These are phyloP conservation scores for Liparis tanakae DNA, from an alignment of 2,797 vertebrate genomes.

Conservation along the genomic window DNA sequence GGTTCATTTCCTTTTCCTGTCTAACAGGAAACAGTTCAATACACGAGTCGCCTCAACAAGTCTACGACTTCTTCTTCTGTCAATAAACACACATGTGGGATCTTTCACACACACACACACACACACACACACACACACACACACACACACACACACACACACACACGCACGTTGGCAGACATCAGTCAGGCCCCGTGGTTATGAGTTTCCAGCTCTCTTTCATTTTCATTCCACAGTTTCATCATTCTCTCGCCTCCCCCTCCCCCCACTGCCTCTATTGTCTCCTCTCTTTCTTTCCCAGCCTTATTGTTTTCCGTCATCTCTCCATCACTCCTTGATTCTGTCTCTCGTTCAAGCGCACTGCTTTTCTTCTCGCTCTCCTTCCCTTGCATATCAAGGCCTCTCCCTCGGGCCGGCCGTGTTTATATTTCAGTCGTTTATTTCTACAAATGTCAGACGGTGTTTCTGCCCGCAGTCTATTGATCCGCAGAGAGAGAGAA, in stretches of 20 bases:
- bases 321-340: constrained; percentile 66
- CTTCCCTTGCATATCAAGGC: constrained; percentile 65
- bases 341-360: constrained; percentile 68
- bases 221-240: constrained; percentile 74
- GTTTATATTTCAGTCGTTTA: constrained; percentile 83
- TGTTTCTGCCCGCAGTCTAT: constrained; percentile 79
- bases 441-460: constrained; percentile 83
- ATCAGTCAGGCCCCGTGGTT: constrained; percentile 75
- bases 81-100: constrained; percentile 46
- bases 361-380: constrained; percentile 67
- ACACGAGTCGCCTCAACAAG: constrained; percentile 63
- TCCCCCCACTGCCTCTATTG: constrained; percentile 31
- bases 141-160: constrained; percentile 42
- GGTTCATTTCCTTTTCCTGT: constrained; percentile 76
- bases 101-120: constrained; percentile 37
- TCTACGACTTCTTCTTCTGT: constrained; percentile 69
- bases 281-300: constrained; percentile 55
- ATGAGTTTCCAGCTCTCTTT: constrained; percentile 78
- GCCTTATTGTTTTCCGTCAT: constrained; percentile 76
- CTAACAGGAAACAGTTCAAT: constrained; percentile 70
- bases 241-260: constrained; percentile 58
- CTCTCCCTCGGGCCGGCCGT: constrained; percentile 71
- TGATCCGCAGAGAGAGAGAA: constrained; percentile 73
- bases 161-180: constrained; percentile 62
- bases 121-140: constrained; percentile 34